phyloP scores from a whole-genome alignment of 2,888 invertebrate genomes.

The Lasius fuliginosus region DNA sequence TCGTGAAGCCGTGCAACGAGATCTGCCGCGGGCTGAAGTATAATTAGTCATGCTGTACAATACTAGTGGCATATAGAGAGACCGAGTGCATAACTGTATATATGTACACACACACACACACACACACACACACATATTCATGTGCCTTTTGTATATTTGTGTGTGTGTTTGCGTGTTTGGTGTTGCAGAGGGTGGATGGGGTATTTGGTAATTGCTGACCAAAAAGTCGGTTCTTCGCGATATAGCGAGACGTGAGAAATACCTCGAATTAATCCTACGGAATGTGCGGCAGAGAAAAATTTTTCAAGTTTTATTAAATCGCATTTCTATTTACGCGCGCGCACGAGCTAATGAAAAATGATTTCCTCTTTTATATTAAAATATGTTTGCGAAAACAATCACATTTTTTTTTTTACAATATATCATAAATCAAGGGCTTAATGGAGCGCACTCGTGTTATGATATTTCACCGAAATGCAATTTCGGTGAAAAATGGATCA shows the following conservation, averaged over 20 bases:
- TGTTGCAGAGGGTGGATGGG: neutral
- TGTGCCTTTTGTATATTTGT: neutral
- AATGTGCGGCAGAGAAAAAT: neutral
- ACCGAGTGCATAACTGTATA: slow-evolving; percentile 68
- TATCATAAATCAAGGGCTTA: slow-evolving; percentile 4
- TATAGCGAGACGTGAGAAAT: neutral
- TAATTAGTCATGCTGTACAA: slow-evolving; percentile 81
- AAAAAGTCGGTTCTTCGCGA: slow-evolving; percentile 22
- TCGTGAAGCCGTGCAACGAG: slow-evolving; percentile 76
- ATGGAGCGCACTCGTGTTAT: neutral
- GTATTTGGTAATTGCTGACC: slow-evolving; percentile 26
- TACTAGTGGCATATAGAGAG: slow-evolving; percentile 68
- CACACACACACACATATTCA: no score
- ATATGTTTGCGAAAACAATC: slow-evolving; percentile 14
- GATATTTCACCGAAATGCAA: no score
- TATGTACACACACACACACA: neutral
- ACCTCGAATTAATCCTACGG: neutral
- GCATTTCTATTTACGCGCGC: neutral
- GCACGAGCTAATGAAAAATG: slow-evolving; percentile 2
- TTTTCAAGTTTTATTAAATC: slow-evolving; percentile 33
- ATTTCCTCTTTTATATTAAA: slow-evolving; percentile 3
- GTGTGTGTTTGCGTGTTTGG: neutral
- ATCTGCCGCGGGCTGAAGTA: slow-evolving; percentile 79
- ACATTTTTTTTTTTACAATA: slow-evolving; percentile 22
- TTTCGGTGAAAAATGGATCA: slow-evolving; percentile 45